Evolutionary conservation across 1,140 invertebrate species (phyloP).

Genomic region (Homalodisca vitripennis): DNA sequence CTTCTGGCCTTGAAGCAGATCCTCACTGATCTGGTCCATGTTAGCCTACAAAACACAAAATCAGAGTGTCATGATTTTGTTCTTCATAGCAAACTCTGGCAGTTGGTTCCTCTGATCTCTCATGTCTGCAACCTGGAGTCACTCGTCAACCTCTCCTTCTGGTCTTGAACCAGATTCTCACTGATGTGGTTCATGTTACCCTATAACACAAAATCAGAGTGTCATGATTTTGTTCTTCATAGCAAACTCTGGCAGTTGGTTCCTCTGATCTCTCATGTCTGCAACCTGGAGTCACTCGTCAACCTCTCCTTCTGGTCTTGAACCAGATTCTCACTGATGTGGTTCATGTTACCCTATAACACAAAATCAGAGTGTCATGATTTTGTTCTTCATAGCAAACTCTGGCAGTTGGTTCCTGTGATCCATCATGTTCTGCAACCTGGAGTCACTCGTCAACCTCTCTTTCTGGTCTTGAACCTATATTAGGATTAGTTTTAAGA

Average conservation of each 20-base stretch:
- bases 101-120: slow-evolving; percentile 65
- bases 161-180: slow-evolving; percentile 64
- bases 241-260: slow-evolving; percentile 70
- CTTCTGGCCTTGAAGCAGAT: slow-evolving; percentile 65
- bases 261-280: slow-evolving; percentile 66
- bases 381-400: slow-evolving; percentile 63
- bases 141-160: slow-evolving; percentile 62
- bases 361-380: too few relatives aligned
- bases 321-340: slow-evolving; percentile 76
- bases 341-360: too few relatives aligned
- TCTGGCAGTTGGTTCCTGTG: slow-evolving; percentile 77
- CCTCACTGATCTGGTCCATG: slow-evolving; percentile 78
- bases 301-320: slow-evolving; percentile 60
- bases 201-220: too few relatives aligned
- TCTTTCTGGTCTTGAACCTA: slow-evolving; percentile 58
- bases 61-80: slow-evolving; percentile 81
- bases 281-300: slow-evolving; percentile 58
- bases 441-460: slow-evolving; percentile 59
- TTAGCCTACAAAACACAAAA: slow-evolving; percentile 55
- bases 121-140: slow-evolving; percentile 59
- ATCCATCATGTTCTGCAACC: slow-evolving; percentile 62
- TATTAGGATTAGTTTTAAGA: too few relatives aligned
- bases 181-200: too few relatives aligned
- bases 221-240: slow-evolving; percentile 77
- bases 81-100: slow-evolving; percentile 72